Conservation (phyloP, 2,113 vertebrate genomes). For the Cyprinus carpio region DNA sequence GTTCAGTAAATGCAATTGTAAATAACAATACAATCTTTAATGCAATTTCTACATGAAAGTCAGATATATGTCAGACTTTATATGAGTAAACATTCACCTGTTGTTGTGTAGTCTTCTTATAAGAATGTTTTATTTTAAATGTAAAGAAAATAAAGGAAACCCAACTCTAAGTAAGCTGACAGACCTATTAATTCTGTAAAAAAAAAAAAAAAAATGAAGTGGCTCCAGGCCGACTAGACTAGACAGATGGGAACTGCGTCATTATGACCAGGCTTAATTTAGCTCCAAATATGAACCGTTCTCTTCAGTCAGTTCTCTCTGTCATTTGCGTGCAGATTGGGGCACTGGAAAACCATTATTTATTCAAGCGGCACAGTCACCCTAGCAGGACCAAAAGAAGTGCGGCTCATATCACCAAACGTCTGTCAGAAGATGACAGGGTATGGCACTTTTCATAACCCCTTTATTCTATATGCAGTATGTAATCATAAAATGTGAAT, state of each 20-base stretch:
- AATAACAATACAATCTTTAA: not conserved
- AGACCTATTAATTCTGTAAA: not conserved
- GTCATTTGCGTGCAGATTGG: constrained; percentile 82
- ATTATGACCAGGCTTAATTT: constrained; percentile 36
- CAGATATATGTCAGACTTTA: not conserved
- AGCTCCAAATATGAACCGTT: constrained; percentile 25
- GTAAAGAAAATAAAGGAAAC: not conserved
- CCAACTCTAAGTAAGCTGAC: not conserved
- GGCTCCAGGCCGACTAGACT: constrained; percentile 25
- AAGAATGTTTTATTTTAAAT: not conserved
- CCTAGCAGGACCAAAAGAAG: constrained; percentile 88
- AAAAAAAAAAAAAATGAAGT: not conserved
- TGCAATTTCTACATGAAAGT: not conserved
- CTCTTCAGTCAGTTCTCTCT: constrained; percentile 26
- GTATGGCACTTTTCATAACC: constrained; percentile 71
- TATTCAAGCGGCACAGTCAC: constrained; percentile 88
- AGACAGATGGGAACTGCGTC: constrained; percentile 41
- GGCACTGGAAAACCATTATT: constrained; percentile 91
- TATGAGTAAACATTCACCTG: not conserved
- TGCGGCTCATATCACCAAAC: constrained; percentile 86
- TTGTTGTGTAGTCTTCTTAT: not conserved
- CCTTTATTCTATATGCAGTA: not conserved
- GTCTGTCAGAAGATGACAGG: constrained; percentile 89
- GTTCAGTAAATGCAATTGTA: not conserved
- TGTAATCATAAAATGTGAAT: not conserved